Base-by-base conservation (phyloP, 2,888 invertebrate species). In the Anoplius nigerrimus region DNA sequence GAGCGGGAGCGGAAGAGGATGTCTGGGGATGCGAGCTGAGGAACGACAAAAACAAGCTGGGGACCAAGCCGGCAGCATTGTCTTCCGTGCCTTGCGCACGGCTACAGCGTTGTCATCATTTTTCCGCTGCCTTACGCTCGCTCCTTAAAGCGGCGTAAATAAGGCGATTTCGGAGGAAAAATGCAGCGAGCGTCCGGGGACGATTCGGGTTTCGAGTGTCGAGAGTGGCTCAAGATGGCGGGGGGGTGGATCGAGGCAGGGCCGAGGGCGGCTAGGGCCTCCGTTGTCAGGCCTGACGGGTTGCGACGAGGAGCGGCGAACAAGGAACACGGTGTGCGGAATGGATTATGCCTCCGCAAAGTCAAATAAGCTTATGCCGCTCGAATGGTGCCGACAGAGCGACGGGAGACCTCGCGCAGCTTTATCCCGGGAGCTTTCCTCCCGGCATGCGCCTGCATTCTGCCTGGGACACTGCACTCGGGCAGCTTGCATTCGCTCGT, bases 351-450 rank as follows among this genome's bases (percentile, higher is more conserved):
- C 64, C 58, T 66, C 42, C 58, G 67, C 72, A 54, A 71, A 71
- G 71, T 72, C 72, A 72, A 68, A 71, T 72, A 72, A 72, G 72
- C 69, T 72, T 72, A 69, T 70, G 62, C 66, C 65, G 65, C 62
- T 46, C 64, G 63, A 68, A 61, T 60, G 56, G 65, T 43, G 61
- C 53, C 61, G 53, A 16, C 46, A 42, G 42, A 34, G n/a, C 58
- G 27, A 51, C 48, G 21, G 20, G 16, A 34, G 64, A 71, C 42
- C 34, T 8, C 24, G 56, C 53, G 64, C 21, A 63, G 66, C 66
- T 69, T 70, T 70, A 66, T 62, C 62, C 66, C 18, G n/a, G 57
- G 57, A 57, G 62, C 69, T 51, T 65, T 51, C 51, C 46, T 51
- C 24, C 18, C 52, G 69, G 61, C 58, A 69, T 62, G 65, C 62